Percentiles rank a stretch among this genome's conserved stretches.
Evolutionary conservation across 2,113 vertebrate species (phyloP).

Genomic region (Xenotilapia flavipinnis): DNA sequence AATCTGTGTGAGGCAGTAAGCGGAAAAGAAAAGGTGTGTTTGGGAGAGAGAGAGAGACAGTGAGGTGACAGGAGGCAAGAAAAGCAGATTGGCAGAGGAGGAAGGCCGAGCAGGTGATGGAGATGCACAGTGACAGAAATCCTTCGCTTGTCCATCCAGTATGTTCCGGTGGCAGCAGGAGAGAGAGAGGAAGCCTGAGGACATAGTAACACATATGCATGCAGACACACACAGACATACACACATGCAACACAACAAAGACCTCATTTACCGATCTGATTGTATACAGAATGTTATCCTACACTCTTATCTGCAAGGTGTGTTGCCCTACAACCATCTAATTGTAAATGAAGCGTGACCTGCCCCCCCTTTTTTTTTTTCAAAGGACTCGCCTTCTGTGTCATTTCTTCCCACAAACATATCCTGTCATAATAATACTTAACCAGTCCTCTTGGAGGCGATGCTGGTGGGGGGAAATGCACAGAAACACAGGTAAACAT

Average conservation of each 20-base stretch:
- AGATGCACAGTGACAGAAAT: conserved; percentile 67
- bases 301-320: conserved; percentile 32
- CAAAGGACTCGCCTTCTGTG: conserved; percentile 6
- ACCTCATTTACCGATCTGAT: conserved; percentile 10
- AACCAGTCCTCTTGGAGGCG: conserved; percentile 10
- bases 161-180: conserved; percentile 44
- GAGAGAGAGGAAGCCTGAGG: conserved; percentile 26
- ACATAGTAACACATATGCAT: conserved; percentile 11
- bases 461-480: not conserved
- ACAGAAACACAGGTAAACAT: conserved; percentile 22
- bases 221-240: not conserved
- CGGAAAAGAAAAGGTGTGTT: not conserved
- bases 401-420: not conserved
- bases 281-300: conserved; percentile 14
- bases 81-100: conserved; percentile 51
- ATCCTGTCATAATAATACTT: conserved; percentile 32
- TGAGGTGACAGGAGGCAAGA: conserved; percentile 22
- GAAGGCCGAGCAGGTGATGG: conserved; percentile 43
- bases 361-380: not conserved
- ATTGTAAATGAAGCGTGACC: conserved; percentile 39
- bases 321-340: conserved; percentile 9
- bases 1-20: not conserved
- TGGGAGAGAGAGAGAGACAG: not conserved
- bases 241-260: not conserved
- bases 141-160: conserved; percentile 59